Evolutionary conservation across 2,113 vertebrate species (phyloP), one percentile per base, ranked within the genome.

Genomic region (Nerophis ophidion): DNA sequence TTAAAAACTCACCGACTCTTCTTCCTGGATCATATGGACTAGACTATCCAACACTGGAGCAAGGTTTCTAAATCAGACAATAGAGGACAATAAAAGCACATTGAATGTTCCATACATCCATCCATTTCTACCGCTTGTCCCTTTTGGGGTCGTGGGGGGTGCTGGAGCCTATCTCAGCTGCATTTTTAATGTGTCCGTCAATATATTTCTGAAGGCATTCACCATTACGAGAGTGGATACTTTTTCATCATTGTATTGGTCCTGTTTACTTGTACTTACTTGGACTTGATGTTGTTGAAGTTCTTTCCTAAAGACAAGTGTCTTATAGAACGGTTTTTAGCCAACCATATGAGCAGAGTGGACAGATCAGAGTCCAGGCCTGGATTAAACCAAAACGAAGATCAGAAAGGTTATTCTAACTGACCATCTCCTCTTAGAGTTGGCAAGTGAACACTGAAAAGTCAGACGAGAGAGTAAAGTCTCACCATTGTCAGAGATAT

Each of bases 251-350:
- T 4, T 34, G 19, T 44, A 42, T 42, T 19, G 7, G 5, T n/a
- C 4, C 6, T 8, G 16, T 8, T 17, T 51, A 17, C 9, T 35
- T 33, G 14, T 1, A 34, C 94, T 93, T 93, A 99, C 96, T 98
- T 98, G 81, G 96, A 93, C 82, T 99, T 99, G 91, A 99, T 99
- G 90, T 96, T 99, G 90, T 93, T 99, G 90, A 99, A 98, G 76
- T 99, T 99, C 89, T 96, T 99, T 77, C 96, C 96, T 81, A 98
- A 85, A 0, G 95, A 94, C 75, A 99, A 88, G 72, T 98, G 93
- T 66, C 91, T 91, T 83, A 99, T 96, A 9, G 96, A 99, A 70
- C 94, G 90, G 86, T 99, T 99, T 91, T 93, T 98, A 88, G 95
- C 93, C 76, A 99, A 91, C 96, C 95, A 99, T 63, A 96, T 90